Evolutionary conservation across 2,113 vertebrate genomes (phyloP), one percentile per base, ranked within the genome.

Genomic region (Oncorhynchus mykiss): DNA sequence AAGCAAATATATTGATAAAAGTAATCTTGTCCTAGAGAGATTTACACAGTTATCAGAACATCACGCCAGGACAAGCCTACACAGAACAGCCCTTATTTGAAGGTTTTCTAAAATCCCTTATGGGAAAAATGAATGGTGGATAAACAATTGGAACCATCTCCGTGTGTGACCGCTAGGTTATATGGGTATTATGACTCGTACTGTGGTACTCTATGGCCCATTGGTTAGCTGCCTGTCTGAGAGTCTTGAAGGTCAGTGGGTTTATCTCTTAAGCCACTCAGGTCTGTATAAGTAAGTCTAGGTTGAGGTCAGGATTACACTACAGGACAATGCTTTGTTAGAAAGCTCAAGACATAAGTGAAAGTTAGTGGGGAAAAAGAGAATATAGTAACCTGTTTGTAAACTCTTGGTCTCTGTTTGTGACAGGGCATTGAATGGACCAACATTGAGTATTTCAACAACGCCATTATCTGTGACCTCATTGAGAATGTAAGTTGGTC

Each of bases 371-470:
- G n/a, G 70, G 71, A 60, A 9, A 8, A 67, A 67, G 67, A 34
- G 67, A 54, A 54, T 18, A 54, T 71, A 5, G 25, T 80, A 67
- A 54, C 13, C 4, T 13, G 18, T 48, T 87, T 6, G 29, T 80
- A 67, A 48, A 11, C 3, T 14, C n/a, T 45, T 87, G 67, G 89
- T 49, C 78, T 39, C 77, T n/a, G 64, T 75, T 87, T 66, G 80
- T 92, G 85, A 1, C 72, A 98, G 97, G 98, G 92, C 72, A 99
- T 99, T 82, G 97, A 99, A 83, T 99, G 98, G 98, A 99, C 96
- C 81, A 97, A 99, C 82, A 97, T 99, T 5, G 97, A 99, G 60
- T 99, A 99, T 89, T 99, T 99, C 94, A 99, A 99, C 94, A 99
- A 99, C 68, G 96, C 97, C 27, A 82, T 97, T 74, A 99, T 99